Conservation (phyloP, 2,797 vertebrate genomes). For the Cirrhinus molitorella region DNA sequence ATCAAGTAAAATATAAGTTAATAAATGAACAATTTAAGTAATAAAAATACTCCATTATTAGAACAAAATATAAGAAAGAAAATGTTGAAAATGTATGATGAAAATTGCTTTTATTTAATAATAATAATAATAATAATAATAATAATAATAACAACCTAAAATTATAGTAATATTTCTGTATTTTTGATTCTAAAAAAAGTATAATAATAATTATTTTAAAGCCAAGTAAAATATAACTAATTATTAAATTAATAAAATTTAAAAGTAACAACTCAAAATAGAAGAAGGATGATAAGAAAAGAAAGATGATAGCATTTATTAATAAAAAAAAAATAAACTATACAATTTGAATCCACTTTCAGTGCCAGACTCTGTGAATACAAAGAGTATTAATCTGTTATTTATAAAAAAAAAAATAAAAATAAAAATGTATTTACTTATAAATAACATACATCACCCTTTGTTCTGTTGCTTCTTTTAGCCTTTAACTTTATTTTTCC, state of each 20-base stretch:
- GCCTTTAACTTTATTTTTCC: constrained; percentile 9
- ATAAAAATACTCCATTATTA: too few species aligned
- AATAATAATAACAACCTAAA: background rate
- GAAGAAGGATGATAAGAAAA: background rate
- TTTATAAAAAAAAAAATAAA: too few species aligned
- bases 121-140: background rate
- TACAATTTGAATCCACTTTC: background rate
- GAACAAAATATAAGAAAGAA: too few species aligned
- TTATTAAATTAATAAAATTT: background rate
- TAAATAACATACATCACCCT: too few species aligned
- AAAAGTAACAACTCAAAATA: background rate
- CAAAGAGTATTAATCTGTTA: too few species aligned
- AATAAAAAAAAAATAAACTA: too few species aligned
- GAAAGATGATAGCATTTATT: background rate
- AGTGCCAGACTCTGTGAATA: background rate
- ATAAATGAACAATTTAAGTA: too few species aligned
- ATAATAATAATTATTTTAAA: too few species aligned
- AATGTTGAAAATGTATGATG: too few species aligned
- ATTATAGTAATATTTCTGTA: too few species aligned
- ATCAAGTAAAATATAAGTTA: background rate
- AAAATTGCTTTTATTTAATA: background rate
- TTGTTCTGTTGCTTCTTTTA: background rate
- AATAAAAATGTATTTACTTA: too few species aligned
- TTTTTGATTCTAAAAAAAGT: too few species aligned
- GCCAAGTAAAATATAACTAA: background rate